These are phyloP conservation scores for Cyphomyrus discorhynchus DNA, from an alignment of 2,113 vertebrate species.

Conservation along the genomic window DNA sequence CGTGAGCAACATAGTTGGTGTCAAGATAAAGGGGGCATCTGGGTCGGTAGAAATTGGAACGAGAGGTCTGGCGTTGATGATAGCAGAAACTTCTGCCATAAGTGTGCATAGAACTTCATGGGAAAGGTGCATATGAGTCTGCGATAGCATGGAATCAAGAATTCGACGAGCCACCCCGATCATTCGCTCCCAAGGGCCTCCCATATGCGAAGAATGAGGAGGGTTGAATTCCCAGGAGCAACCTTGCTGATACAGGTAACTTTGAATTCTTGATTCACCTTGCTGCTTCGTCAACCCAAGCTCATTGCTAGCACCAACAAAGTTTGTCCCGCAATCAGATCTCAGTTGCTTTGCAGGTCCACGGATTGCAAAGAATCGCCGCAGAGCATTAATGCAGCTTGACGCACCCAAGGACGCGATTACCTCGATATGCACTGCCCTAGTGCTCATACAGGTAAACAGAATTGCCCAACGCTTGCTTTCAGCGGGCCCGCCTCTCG, in stretches of 20 bases:
- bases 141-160: neutral
- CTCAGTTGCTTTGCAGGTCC: constrained; percentile 23
- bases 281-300: neutral
- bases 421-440: too few relatives aligned
- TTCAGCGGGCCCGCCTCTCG: too few relatives aligned
- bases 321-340: constrained; percentile 24
- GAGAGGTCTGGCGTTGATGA: too few relatives aligned
- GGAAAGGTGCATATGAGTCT: too few relatives aligned
- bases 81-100: too few relatives aligned
- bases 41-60: too few relatives aligned
- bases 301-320: constrained; percentile 20
- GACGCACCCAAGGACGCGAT: too few relatives aligned
- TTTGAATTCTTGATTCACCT: neutral
- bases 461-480: too few relatives aligned
- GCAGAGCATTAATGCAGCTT: constrained; percentile 22
- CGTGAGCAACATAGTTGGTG: too few relatives aligned
- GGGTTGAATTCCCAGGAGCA: constrained; percentile 20
- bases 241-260: constrained; percentile 14
- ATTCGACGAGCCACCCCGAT: neutral
- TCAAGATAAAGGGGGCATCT: too few relatives aligned
- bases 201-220: constrained; percentile 8
- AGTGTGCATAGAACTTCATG: too few relatives aligned
- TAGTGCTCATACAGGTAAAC: too few relatives aligned
- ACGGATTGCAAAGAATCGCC: constrained; percentile 12
- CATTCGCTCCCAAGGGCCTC: constrained; percentile 15